Evolutionary conservation across 2,888 invertebrate species (phyloP).

Genomic region (Dicyrtomina minuta): DNA sequence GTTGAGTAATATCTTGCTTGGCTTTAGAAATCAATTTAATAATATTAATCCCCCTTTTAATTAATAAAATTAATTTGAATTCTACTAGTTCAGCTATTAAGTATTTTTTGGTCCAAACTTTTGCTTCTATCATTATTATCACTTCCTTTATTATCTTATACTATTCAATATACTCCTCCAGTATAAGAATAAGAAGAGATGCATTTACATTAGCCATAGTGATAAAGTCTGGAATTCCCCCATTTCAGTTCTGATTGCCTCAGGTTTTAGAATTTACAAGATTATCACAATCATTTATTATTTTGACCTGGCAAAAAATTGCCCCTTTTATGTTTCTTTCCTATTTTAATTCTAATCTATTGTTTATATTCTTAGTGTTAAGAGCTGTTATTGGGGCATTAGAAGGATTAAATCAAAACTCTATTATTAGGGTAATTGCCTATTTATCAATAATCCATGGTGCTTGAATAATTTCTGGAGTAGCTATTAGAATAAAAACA

Average conservation of each 20-base stretch:
- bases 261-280: conserved; percentile 24
- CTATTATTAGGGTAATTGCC: conserved; percentile 35
- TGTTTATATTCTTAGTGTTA: too few relatives aligned
- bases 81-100: conserved; percentile 27
- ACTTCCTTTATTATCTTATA: background rate
- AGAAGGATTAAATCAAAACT: conserved; percentile 39
- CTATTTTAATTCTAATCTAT: background rate
- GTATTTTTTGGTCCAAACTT: conserved; percentile 41
- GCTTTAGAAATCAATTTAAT: conserved; percentile 44
- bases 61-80: conserved; percentile 1
- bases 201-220: too few relatives aligned
- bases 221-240: too few relatives aligned
- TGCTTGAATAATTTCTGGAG: conserved; percentile 36
- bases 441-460: conserved; percentile 44
- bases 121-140: conserved; percentile 35
- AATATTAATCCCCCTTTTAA: conserved; percentile 43
- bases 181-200: too few relatives aligned
- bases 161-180: background rate
- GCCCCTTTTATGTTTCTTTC: conserved; percentile 37
- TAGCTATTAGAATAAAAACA: conserved; percentile 3
- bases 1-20: conserved; percentile 35
- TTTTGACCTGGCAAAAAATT: conserved; percentile 45
- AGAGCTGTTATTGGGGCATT: too few relatives aligned
- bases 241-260: conserved; percentile 45
- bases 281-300: conserved; percentile 21